These are phyloP conservation scores for Andrena hattorfiana DNA, from an alignment of 2,888 invertebrate genomes.

Conservation along the genomic window DNA sequence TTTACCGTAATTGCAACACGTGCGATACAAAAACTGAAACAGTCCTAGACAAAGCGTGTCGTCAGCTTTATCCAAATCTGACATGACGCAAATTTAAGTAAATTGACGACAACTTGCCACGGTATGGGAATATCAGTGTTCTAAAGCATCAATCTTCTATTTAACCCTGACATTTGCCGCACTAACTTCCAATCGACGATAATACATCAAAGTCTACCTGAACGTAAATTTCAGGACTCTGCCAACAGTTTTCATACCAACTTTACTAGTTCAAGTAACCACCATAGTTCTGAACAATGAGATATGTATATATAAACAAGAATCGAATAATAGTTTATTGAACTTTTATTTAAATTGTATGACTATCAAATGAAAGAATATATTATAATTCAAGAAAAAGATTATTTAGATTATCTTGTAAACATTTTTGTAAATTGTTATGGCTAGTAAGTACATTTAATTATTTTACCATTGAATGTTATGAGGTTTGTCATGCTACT, in stretches of 20 bases:
- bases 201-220: slow-evolving; percentile 30
- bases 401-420: too few species aligned
- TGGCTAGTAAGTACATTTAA: too few species aligned
- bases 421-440: too few species aligned
- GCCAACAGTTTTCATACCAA: neutral
- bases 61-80: slow-evolving; percentile 19
- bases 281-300: too few species aligned
- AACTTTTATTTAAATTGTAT: too few species aligned
- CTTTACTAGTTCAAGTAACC: neutral
- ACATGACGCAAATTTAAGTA: slow-evolving; percentile 12
- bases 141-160: slow-evolving; percentile 36
- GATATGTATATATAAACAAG: too few species aligned
- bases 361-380: too few species aligned
- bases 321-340: too few species aligned
- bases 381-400: too few species aligned
- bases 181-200: slow-evolving; percentile 32
- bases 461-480: too few species aligned
- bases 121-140: slow-evolving; percentile 43
- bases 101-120: slow-evolving; percentile 28
- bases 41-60: neutral
- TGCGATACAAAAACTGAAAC: slow-evolving; percentile 8
- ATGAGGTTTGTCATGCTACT: too few species aligned
- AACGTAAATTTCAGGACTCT: slow-evolving; percentile 30
- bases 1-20: slow-evolving; percentile 10
- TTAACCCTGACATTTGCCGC: slow-evolving; percentile 68